These are phyloP conservation scores for Loriculus beryllinus DNA, from an alignment of 2,797 vertebrate genomes.

Conservation along the genomic window DNA sequence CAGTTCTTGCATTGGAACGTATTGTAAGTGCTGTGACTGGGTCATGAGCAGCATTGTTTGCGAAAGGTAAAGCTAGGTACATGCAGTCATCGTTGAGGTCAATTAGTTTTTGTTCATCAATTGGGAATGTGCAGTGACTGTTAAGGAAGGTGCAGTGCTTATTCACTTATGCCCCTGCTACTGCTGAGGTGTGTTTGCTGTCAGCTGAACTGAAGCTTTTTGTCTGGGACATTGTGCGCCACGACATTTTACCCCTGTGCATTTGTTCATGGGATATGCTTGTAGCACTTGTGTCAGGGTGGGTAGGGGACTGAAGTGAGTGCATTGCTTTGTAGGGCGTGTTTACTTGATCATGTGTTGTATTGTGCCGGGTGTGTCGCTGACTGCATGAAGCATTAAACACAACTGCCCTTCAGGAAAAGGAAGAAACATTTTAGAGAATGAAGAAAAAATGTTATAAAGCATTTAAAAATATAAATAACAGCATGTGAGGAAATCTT, in stretches of 20 bases:
- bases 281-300: neutral
- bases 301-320: conserved; percentile 11
- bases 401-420: conserved; percentile 40
- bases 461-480: conserved; percentile 54
- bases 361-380: conserved; percentile 42
- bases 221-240: neutral
- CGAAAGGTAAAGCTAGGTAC: conserved; percentile 15
- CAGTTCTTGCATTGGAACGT: neutral
- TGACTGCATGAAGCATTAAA: conserved; percentile 4
- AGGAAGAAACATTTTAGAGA: conserved; percentile 59
- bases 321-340: conserved; percentile 27
- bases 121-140: conserved; percentile 9
- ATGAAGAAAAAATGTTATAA: conserved; percentile 55
- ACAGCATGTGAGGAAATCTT: conserved; percentile 51
- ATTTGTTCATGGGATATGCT: neutral
- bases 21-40: neutral
- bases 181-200: neutral
- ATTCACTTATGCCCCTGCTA: neutral
- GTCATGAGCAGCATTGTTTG: conserved; percentile 42
- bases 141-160: neutral
- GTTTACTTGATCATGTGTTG: neutral
- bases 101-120: neutral
- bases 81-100: neutral
- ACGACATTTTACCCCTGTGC: neutral
- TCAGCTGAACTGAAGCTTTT: neutral